Conservation (phyloP, 2,797 vertebrate genomes). For the Graptemys geographica region DNA sequence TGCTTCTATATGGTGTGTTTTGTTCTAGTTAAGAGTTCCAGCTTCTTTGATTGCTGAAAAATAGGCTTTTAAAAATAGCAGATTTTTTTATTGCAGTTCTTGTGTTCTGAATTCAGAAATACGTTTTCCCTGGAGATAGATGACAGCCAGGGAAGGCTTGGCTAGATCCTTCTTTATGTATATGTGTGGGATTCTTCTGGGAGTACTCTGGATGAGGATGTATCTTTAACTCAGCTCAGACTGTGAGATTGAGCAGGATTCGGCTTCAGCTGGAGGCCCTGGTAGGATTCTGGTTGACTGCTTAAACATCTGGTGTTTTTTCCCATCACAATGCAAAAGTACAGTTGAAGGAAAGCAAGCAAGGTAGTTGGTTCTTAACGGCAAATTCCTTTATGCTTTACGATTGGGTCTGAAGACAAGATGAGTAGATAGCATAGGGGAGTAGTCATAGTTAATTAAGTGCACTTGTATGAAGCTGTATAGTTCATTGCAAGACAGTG, state of each 20-base stretch:
- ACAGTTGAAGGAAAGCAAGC: neutral
- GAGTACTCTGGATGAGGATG: neutral
- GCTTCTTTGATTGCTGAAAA: neutral
- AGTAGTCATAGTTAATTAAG: neutral
- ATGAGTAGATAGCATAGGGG: neutral
- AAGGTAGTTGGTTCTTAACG: neutral
- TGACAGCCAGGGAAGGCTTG: neutral
- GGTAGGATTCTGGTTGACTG: constrained; percentile 5
- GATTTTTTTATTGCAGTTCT: fast-evolving
- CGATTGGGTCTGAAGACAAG: neutral
- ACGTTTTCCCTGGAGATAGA: neutral
- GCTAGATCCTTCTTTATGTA: neutral
- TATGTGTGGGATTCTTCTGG: neutral
- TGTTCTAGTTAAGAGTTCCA: neutral
- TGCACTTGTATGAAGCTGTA: neutral
- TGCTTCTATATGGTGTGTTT: neutral
- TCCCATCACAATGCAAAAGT: constrained; percentile 29
- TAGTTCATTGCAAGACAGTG: constrained; percentile 3
- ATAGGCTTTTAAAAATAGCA: neutral
- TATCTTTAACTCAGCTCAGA: neutral
- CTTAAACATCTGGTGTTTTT: neutral
- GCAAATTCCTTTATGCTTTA: constrained; percentile 17
- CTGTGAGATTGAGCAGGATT: neutral
- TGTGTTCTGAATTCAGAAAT: neutral
- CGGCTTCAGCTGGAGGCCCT: neutral